phyloP scores from a whole-genome alignment of 1,140 invertebrate genomes.

The Sitophilus oryzae region DNA sequence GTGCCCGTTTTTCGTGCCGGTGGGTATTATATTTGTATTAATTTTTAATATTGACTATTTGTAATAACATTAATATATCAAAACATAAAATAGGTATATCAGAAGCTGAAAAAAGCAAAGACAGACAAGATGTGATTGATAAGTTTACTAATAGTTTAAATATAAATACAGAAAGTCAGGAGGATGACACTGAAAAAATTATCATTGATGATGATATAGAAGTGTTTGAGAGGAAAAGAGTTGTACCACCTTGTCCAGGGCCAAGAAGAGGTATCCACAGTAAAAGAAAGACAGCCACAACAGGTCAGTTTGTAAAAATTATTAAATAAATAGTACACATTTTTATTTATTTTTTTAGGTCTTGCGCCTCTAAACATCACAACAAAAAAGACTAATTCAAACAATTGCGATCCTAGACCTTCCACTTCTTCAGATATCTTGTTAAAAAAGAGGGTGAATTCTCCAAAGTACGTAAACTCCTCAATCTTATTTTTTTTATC shows the following conservation, averaged over 20 bases:
- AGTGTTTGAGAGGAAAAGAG: not conserved
- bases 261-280: not conserved
- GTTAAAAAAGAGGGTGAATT: too few relatives aligned
- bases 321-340: not conserved
- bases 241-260: not conserved
- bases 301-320: not conserved
- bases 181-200: slow-evolving; percentile 6
- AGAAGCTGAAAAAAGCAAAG: not conserved
- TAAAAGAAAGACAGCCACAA: not conserved
- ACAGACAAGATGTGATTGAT: not conserved
- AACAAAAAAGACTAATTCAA: slow-evolving; percentile 1
- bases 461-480: too few relatives aligned
- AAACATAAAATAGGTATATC: too few relatives aligned
- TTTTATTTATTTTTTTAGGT: not conserved
- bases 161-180: not conserved
- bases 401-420: too few relatives aligned
- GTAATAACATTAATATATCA: too few relatives aligned
- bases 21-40: too few relatives aligned
- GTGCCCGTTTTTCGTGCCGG: too few relatives aligned
- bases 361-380: not conserved
- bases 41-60: too few relatives aligned
- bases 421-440: too few relatives aligned
- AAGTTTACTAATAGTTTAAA: slow-evolving; percentile 1
- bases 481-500: too few relatives aligned
- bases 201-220: not conserved